Base-by-base conservation (phyloP, 2,888 invertebrate species). In the Mesorhabditis belari region DNA sequence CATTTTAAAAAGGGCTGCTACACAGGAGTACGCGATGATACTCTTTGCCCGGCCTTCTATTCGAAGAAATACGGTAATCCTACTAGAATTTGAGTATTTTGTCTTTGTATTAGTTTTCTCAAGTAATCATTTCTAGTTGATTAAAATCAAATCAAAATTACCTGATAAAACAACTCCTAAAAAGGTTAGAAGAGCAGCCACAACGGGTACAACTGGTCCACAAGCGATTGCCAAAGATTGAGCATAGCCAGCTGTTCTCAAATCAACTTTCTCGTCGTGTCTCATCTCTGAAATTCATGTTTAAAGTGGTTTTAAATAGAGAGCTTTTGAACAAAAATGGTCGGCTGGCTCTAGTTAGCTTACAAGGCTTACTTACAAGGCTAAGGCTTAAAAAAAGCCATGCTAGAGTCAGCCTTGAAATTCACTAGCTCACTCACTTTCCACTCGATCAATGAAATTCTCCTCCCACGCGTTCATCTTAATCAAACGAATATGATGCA, bases 401-500 rank as follows among this genome's bases (percentile, higher is more conserved):
- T n/a, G n/a, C n/a, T n/a, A n/a, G n/a, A n/a, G n/a, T n/a, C n/a
- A n/a, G n/a, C n/a, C n/a, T n/a, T n/a, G n/a, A n/a, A n/a, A n/a
- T n/a, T n/a, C n/a, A n/a, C n/a, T n/a, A n/a, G n/a, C 44, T 35
- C 2, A 23, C 53, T 21, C 44, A 75, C 77, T 71, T 49, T 71
- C 59, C n/a, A 86, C 82, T 63, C 82, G 82, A 35, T 83, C 80
- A 52, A 84, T 81, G 74, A 87, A 87, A 60, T 85, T 83, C 65
- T 85, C 83, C 74, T 87, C 87, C 87, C 87, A 87, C 0, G 86
- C 86, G 77, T 87, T 87, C 83, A 87, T 85, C 81, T 88, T 88
- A 62, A 88, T 86, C 25, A 86, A 80, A 74, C 86, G 86, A 51
- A 87, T 85, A 72, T 83, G 85, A 27, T 84, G 83, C 17, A 87